Base-by-base conservation (phyloP, 2,888 invertebrate species). In the Folsomia manolachei region DNA sequence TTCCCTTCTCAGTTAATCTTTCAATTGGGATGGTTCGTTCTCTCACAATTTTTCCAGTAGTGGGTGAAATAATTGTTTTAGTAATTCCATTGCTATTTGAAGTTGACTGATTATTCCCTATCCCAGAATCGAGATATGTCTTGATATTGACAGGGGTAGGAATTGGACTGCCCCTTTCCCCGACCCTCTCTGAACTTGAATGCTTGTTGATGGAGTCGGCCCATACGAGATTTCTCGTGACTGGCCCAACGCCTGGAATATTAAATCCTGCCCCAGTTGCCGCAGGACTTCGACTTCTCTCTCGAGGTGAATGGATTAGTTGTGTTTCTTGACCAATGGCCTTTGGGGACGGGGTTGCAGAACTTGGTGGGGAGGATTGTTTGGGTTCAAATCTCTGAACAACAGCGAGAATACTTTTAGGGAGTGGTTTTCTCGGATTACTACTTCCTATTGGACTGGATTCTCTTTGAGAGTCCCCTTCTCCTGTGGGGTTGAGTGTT, bases 381-480 rank as follows among this genome's bases (percentile, higher is more conserved):
- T 64, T 73, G 14, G 76, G 71, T 60, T 81, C 81, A 61, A 81
- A 81, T 51, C 80, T 67, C 65, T 81, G 80, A 26, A 81, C 80
- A n/a, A 77, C 81, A 18, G 79, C 81, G 61, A 81, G 70, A 67
- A 81, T 81, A 73, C 81, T 81, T 73, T 79, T 80, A 9, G 81
- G 81, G 27, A 81, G 63, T 23, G 78, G 72, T 65, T 80, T 80
- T 63, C 75, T 78, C 18, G 25, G 23, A 18, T 27, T 27, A 39
- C 61, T 21, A 19, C 69, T 70, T 67, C 76, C 75, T 23, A 51
- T 56, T 11, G 71, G 68, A 69, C 72, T 73, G 1, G 72, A 71
- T 24, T 77, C 73, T 56, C 75, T 74, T 52, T 75, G 72, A 25
- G 64, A 52, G 11, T 52, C 68, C 39, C 19, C 24, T 23, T 69